These are phyloP conservation scores for Globodera ellingtonae DNA, from an alignment of 1,140 invertebrate species.

Conservation along the genomic window DNA sequence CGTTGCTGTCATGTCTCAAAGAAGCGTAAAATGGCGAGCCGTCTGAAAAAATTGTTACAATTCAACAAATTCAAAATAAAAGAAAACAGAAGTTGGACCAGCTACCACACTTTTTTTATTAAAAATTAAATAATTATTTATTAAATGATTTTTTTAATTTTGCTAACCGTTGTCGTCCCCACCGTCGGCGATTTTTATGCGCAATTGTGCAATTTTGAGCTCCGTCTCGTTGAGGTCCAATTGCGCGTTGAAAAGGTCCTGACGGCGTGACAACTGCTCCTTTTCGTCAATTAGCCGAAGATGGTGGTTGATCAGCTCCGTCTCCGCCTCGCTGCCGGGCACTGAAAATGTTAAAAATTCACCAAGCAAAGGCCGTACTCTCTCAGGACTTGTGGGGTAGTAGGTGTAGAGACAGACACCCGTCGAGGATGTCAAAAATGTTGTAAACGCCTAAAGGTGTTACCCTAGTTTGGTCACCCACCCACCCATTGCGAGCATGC, in stretches of 20 bases:
- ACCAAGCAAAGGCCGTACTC: neutral
- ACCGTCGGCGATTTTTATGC: constrained; percentile 2
- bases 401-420: no score
- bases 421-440: neutral
- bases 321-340: constrained; percentile 9
- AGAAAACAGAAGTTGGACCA: neutral
- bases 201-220: constrained; percentile 16
- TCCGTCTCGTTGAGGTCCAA: constrained; percentile 22
- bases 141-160: no score
- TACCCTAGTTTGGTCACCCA: neutral
- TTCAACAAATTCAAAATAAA: neutral
- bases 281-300: constrained; percentile 14
- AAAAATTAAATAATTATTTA: constrained; percentile 4
- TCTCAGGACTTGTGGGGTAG: neutral
- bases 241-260: constrained; percentile 18
- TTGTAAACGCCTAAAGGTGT: no score
- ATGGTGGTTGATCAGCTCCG: constrained; percentile 24
- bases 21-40: neutral
- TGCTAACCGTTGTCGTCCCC: neutral
- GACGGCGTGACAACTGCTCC: constrained; percentile 22
- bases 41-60: neutral
- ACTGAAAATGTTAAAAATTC: neutral
- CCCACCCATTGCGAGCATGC: constrained; percentile 7
- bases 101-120: neutral
- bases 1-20: neutral